Base-by-base conservation (phyloP, 1,140 invertebrate genomes). In the Polypedilum vanderplanki region DNA sequence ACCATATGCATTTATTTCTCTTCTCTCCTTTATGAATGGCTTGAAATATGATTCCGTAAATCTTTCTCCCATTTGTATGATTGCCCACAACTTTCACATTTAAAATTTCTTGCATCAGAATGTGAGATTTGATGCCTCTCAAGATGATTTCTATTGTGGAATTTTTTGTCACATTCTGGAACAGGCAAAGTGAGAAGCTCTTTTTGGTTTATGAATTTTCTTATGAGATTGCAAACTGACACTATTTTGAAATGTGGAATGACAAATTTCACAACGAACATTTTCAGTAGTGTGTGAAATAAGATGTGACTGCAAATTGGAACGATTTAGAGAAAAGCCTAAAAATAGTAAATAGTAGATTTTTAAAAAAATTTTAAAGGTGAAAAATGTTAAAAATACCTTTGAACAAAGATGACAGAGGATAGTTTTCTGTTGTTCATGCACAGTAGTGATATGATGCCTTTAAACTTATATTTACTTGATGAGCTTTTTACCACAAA, bases 181-280 rank as follows among this genome's bases (percentile, higher is more conserved):
- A 3, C 46, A 57, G 3, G 46, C 46, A 57, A 57, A 57, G 15
- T 57, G 9, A 57, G 46, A n/a, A n/a, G 46, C 4, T 57, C 46
- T 15, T 57, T n/a, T 57, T 57, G 65, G 65, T 7, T 70, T 70
- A 12, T 70, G 65, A 70, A 70, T 70, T 18, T 70, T 70, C 5
- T 22, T 18, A 18, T 70, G 65, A 8, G 65, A 70, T 20, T 70
- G 65, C 5, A 70, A 18, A 20, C 65, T 70, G 9, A 70, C 18
- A 3, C 17, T 18, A 18, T 70, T 70, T 20, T 70, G 20, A 4
- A 70, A 70, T 3, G 20, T 4, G 20, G n/a, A 9, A 20, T 18
- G 5, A 18, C 65, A 70, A 7, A 70, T 22, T 5, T 20, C 17
- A 22, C 65, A 70, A 5, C 17, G 8, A 18, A 70, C 65, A 18